Conservation (phyloP, 2,797 vertebrate species). For the Diplodus sargus region DNA sequence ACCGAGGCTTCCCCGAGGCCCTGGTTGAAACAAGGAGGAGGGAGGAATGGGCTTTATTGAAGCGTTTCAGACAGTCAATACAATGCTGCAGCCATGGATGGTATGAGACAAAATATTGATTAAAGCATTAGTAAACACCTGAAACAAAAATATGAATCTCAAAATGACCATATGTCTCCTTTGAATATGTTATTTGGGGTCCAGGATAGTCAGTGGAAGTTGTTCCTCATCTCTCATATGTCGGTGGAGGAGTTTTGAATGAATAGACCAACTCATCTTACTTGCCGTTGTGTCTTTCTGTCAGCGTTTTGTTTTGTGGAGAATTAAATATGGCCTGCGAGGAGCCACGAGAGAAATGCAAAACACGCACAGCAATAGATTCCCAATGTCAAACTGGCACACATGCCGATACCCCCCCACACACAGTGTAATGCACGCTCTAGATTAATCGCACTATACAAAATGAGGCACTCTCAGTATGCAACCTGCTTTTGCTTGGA, state of each 20-base stretch:
- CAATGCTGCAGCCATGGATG: too few species aligned
- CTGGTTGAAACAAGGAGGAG: too few species aligned
- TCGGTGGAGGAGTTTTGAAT: not conserved
- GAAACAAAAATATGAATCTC: too few species aligned
- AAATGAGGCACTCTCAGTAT: conserved; percentile 23
- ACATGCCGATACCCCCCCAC: not conserved
- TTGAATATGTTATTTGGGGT: not conserved
- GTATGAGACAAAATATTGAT: too few species aligned
- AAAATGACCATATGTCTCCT: too few species aligned
- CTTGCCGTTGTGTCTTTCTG: not conserved
- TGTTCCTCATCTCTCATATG: not conserved
- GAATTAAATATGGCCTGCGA: conserved; percentile 17
- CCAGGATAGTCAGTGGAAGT: not conserved
- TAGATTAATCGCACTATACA: conserved; percentile 35
- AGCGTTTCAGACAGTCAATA: too few species aligned
- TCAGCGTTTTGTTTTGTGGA: not conserved
- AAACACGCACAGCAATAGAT: not conserved
- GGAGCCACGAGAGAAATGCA: not conserved
- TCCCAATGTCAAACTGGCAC: not conserved
- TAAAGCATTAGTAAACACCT: too few species aligned
- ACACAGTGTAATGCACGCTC: not conserved
- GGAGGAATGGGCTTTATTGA: too few species aligned
- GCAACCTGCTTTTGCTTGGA: not conserved
- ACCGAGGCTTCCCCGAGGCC: too few species aligned
- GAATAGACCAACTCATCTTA: not conserved